These are phyloP conservation scores for Dipus sagitta DNA, from an alignment of 2,797 vertebrate species.

Conservation along the genomic window DNA sequence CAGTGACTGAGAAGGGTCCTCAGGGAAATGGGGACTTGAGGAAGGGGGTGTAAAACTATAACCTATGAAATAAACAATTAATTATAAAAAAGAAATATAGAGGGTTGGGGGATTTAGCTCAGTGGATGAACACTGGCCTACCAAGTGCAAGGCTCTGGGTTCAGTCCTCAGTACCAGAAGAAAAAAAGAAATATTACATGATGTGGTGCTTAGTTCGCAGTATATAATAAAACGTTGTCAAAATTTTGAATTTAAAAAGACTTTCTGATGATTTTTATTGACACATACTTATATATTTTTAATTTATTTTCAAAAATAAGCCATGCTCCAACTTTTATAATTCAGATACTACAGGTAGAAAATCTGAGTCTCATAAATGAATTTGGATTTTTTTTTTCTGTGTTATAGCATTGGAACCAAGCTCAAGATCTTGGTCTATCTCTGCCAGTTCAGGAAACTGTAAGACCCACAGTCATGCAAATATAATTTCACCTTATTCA, in stretches of 20 bases:
- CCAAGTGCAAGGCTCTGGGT: too few species aligned
- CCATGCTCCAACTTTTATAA: not conserved
- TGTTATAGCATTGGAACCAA: not conserved
- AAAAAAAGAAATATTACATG: too few species aligned
- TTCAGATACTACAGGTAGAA: not conserved
- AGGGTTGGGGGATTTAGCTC: too few species aligned
- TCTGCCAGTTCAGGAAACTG: not conserved
- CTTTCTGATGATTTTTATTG: not conserved
- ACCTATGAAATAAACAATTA: too few species aligned
- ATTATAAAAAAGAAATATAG: too few species aligned
- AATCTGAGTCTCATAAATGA: not conserved
- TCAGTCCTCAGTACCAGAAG: too few species aligned
- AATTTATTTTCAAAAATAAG: not conserved
- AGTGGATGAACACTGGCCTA: too few species aligned
- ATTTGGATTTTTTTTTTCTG: not conserved
- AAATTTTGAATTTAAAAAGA: not conserved
- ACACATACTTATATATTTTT: not conserved
- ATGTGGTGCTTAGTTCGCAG: not conserved
- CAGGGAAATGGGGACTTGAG: too few species aligned
- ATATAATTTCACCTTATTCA: not conserved
- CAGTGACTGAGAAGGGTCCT: too few species aligned
- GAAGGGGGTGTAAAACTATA: too few species aligned
- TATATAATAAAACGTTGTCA: constrained; percentile 9
- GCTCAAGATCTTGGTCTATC: not conserved
- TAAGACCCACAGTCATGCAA: too few species aligned